Evolutionary conservation across 1,140 invertebrate species (phyloP).

Genomic region (Heterodera carotae): DNA sequence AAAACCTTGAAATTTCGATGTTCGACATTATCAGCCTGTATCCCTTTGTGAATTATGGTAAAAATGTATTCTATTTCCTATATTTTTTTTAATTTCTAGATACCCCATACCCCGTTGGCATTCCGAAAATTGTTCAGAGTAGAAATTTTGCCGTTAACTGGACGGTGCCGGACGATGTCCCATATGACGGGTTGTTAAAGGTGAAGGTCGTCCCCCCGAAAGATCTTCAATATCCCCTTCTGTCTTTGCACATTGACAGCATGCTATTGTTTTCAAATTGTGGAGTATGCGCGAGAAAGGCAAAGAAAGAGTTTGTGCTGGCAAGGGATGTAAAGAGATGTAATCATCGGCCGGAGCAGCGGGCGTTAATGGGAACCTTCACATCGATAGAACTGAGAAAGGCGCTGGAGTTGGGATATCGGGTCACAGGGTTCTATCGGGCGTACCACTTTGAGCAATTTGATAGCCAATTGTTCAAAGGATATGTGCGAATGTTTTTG

Average conservation of each 20-base stretch:
- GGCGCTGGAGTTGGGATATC: conserved; percentile 7
- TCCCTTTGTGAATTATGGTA: not conserved
- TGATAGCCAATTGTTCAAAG: conserved; percentile 18
- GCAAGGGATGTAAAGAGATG: not conserved
- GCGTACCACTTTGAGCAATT: conserved; percentile 11
- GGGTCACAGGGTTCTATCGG: conserved; percentile 14
- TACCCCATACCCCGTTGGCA: conserved; percentile 3
- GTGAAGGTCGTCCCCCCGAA: conserved; percentile 12
- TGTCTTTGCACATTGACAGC: not conserved
- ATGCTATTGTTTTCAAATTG: not conserved
- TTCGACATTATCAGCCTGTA: conserved; percentile 15
- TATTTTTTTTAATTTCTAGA: not conserved
- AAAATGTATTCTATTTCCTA: too few relatives aligned
- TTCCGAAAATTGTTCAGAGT: conserved; percentile 11
- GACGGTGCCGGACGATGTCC: not conserved
- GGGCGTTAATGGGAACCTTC: conserved; percentile 3
- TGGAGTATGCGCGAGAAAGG: not conserved
- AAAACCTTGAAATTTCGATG: conserved; percentile 4
- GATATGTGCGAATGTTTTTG: conserved; percentile 5
- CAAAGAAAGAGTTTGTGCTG: not conserved
- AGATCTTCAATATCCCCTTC: not conserved
- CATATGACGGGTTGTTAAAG: conserved; percentile 1
- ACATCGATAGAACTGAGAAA: conserved; percentile 12
- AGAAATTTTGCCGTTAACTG: conserved; percentile 3
- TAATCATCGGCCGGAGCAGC: not conserved